Conservation (phyloP, 2,113 vertebrate species). For the Paramisgurnus dabryanus region DNA sequence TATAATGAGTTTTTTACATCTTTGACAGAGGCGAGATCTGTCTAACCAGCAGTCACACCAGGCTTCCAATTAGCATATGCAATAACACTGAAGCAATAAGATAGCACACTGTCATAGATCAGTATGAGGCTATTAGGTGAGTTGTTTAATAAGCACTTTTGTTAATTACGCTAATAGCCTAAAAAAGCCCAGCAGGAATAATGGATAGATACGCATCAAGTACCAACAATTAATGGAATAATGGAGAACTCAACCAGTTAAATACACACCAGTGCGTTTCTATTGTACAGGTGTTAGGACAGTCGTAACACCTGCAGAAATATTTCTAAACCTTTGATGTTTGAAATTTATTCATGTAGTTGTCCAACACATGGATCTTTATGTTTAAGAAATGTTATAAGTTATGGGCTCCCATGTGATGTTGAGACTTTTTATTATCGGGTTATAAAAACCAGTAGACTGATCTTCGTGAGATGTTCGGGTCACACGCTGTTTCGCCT, state of each 20-base stretch:
- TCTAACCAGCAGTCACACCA: background rate
- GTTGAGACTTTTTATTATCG: background rate
- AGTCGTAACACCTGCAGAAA: background rate
- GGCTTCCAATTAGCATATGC: slow-evolving; percentile 17
- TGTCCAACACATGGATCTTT: background rate
- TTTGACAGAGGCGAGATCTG: slow-evolving; percentile 10
- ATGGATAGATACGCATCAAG: slow-evolving; percentile 51
- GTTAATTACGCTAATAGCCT: slow-evolving; percentile 54
- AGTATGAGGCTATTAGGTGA: slow-evolving; percentile 37
- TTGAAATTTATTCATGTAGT: background rate
- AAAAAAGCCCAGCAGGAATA: slow-evolving; percentile 42
- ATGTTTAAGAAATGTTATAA: background rate
- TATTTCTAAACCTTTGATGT: background rate
- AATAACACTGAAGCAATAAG: slow-evolving; percentile 24
- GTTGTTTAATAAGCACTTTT: slow-evolving; percentile 52
- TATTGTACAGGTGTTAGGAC: slow-evolving; percentile 5
- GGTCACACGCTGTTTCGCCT: slow-evolving; percentile 21
- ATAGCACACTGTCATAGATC: slow-evolving; percentile 34
- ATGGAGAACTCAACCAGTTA: slow-evolving; percentile 35
- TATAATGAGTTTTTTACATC: slow-evolving; percentile 36
- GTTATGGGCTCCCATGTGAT: background rate
- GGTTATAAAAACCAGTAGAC: background rate
- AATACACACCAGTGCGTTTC: slow-evolving; percentile 33
- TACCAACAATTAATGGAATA: slow-evolving; percentile 41
- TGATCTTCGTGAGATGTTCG: background rate